phyloP scores from a whole-genome alignment of 2,113 vertebrate genomes.

The Serinus canaria region DNA sequence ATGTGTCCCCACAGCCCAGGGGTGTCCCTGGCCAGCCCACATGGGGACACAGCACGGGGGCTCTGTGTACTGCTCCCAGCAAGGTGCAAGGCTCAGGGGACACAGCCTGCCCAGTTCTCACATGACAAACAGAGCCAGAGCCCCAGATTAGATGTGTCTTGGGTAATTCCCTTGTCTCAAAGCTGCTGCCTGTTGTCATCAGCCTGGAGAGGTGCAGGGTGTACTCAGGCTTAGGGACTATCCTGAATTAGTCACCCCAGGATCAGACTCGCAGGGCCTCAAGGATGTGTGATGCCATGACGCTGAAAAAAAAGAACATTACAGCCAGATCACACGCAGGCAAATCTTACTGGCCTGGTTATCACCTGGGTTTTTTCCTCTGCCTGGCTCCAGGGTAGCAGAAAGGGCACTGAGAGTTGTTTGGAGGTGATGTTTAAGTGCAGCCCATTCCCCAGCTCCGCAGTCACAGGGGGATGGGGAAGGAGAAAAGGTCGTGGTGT shows the following conservation, averaged over 20 bases:
- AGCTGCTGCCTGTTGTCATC: slow-evolving; percentile 36
- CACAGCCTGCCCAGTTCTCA: neutral
- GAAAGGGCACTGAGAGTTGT: neutral
- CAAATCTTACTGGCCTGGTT: neutral
- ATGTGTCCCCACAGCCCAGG: fast-evolving
- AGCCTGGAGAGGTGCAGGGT: neutral
- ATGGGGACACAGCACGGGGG: neutral
- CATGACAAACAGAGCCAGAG: neutral
- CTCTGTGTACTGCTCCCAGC: neutral
- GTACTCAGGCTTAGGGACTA: slow-evolving; percentile 23
- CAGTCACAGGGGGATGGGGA: fast-evolving
- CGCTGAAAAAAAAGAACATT: neutral
- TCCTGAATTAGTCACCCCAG: slow-evolving; percentile 24
- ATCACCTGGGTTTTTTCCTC: neutral
- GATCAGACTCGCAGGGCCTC: neutral
- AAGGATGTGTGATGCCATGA: neutral
- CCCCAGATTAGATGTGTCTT: neutral
- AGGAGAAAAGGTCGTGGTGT: neutral
- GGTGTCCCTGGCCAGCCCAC: neutral
- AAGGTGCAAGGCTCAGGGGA: neutral
- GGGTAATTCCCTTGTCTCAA: slow-evolving; percentile 37
- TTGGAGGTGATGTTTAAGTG: neutral
- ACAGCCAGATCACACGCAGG: neutral
- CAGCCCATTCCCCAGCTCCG: neutral
- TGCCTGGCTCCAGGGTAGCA: neutral